Conservation (phyloP, 2,113 vertebrate genomes). For the Petrocephalus microphthalmus region DNA sequence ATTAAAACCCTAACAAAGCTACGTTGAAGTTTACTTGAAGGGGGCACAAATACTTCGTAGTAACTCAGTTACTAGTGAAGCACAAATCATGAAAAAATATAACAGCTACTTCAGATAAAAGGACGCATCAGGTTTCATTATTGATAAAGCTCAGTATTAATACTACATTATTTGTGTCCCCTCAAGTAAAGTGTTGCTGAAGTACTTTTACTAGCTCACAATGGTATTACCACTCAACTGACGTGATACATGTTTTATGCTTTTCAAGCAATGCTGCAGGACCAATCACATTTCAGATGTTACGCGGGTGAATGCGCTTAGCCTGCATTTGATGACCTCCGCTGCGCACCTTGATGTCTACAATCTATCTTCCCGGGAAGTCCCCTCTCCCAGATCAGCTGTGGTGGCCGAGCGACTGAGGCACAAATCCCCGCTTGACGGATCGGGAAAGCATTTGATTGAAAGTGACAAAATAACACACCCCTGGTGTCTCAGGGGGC, state of each 20-base stretch:
- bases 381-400: slow-evolving; percentile 30
- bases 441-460: slow-evolving; percentile 49
- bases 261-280: background rate
- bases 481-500: slow-evolving; percentile 44
- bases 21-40: no score
- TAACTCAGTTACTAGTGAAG: no score
- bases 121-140: no score
- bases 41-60: no score
- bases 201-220: background rate
- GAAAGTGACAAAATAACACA: slow-evolving; percentile 61
- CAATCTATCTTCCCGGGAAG: background rate
- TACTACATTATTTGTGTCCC: no score
- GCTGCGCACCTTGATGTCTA: slow-evolving; percentile 40
- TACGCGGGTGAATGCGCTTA: background rate
- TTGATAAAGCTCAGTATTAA: no score
- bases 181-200: no score
- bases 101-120: no score
- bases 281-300: background rate
- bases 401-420: slow-evolving; percentile 38
- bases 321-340: slow-evolving; percentile 47
- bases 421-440: slow-evolving; percentile 28
- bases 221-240: background rate
- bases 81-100: no score
- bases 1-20: background rate
- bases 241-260: no score